phyloP scores from a whole-genome alignment of 2,113 vertebrate genomes.

The Catharus minimus region DNA sequence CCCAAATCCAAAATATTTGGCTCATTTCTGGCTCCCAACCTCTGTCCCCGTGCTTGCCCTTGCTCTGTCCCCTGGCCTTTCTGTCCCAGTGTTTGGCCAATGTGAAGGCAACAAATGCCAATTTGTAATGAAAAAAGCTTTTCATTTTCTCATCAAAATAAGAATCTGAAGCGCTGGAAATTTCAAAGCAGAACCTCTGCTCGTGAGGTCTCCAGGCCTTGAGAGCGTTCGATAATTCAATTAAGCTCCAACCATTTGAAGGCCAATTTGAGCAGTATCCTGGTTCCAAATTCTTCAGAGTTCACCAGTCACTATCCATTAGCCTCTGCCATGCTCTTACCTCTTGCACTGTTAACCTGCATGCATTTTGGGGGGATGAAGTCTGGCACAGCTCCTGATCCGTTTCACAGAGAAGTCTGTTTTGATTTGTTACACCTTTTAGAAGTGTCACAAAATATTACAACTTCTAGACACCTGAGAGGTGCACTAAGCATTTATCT shows the following conservation, averaged over 20 bases:
- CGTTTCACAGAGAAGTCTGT: slow-evolving; percentile 9
- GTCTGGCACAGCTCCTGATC: slow-evolving; percentile 13
- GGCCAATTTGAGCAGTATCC: not conserved
- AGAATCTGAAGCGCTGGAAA: not conserved
- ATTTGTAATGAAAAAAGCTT: slow-evolving; percentile 12
- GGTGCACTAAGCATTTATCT: not conserved
- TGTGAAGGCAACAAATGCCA: not conserved
- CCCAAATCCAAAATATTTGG: not conserved
- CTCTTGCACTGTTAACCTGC: slow-evolving; percentile 27
- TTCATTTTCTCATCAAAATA: slow-evolving; percentile 15
- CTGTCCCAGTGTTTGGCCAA: not conserved
- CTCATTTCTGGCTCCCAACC: not conserved
- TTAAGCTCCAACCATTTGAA: slow-evolving; percentile 23
- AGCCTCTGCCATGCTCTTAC: not conserved
- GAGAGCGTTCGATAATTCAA: not conserved
- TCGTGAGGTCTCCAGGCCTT: not conserved
- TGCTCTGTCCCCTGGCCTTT: not conserved
- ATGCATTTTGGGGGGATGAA: not conserved
- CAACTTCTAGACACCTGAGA: slow-evolving; percentile 10
- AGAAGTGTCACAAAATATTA: slow-evolving; percentile 53
- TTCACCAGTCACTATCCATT: slow-evolving; percentile 45
- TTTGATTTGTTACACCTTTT: slow-evolving; percentile 58
- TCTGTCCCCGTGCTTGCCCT: not conserved
- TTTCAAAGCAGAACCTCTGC: not conserved
- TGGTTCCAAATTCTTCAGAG: not conserved